Percentiles rank a stretch among this genome's conserved stretches.
Evolutionary conservation across 2,888 invertebrate species (phyloP).

Genomic region (Formica aserva): DNA sequence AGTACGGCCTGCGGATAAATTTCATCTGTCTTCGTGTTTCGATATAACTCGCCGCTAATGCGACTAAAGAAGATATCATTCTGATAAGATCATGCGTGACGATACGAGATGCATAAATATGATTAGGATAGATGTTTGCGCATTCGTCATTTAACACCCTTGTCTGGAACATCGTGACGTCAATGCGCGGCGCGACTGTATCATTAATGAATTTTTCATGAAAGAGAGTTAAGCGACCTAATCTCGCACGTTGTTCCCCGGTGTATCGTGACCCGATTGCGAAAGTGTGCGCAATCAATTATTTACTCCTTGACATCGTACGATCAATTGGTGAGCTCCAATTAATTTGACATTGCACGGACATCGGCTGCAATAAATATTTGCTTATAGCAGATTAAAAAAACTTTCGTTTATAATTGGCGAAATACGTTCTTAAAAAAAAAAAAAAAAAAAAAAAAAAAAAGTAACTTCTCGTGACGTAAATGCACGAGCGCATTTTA

Average conservation of each 20-base stretch:
- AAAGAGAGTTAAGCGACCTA: conserved; percentile 8
- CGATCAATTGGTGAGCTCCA: conserved; percentile 9
- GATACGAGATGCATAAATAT: conserved; percentile 1
- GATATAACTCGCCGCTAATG: conserved; percentile 19
- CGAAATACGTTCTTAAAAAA: not conserved
- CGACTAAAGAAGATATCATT: conserved; percentile 37
- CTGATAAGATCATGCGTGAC: conserved; percentile 17
- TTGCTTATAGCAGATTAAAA: not conserved
- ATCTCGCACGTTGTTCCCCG: conserved; percentile 32
- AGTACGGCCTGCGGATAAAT: conserved; percentile 73
- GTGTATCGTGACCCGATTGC: conserved; percentile 41
- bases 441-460: not conserved
- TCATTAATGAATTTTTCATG: conserved; percentile 42
- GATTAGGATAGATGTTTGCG: conserved; percentile 11
- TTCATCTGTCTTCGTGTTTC: conserved; percentile 57
- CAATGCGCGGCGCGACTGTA: conserved; percentile 24
- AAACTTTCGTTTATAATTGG: not conserved
- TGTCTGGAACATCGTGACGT: conserved; percentile 30
- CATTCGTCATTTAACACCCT: not conserved
- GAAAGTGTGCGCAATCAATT: conserved; percentile 44
- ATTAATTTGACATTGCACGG: not conserved
- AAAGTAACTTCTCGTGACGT: not conserved
- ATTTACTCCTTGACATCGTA: conserved; percentile 39
- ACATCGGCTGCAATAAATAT: not conserved
- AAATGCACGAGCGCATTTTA: conserved; percentile 17